A percentile compares a stretch with the other conserved stretches of the same genome.
These are phyloP conservation scores for Odontocolon sp. DNA, from an alignment of 2,888 invertebrate genomes.

Conservation along the genomic window DNA sequence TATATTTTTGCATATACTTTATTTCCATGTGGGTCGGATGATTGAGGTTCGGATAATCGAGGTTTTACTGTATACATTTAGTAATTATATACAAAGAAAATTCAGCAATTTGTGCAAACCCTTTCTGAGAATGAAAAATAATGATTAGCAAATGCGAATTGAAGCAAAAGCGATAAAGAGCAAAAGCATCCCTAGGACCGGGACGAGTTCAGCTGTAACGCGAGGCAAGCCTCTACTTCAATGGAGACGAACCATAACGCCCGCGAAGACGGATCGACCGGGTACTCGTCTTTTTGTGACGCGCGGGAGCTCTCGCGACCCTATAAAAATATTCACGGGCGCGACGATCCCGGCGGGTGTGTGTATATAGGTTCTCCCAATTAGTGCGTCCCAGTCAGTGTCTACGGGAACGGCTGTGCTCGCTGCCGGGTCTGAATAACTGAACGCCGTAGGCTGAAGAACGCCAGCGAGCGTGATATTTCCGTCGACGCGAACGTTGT, in stretches of 20 bases:
- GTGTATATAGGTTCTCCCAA: constrained; percentile 76
- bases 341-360: constrained; percentile 66
- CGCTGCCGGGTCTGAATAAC: constrained; percentile 70
- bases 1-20: too few relatives aligned
- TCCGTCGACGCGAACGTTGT: constrained; percentile 77
- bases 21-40: too few relatives aligned
- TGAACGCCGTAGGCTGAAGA: constrained; percentile 70
- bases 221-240: constrained; percentile 31
- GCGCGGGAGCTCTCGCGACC: constrained; percentile 60
- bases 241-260: constrained; percentile 61
- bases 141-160: neutral
- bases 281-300: constrained; percentile 44
- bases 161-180: neutral
- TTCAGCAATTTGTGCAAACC: too few relatives aligned
- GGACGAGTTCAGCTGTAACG: neutral
- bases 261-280: constrained; percentile 62
- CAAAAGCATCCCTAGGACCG: neutral
- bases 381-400: constrained; percentile 76
- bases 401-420: constrained; percentile 66
- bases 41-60: too few relatives aligned
- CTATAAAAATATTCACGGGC: constrained; percentile 78
- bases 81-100: too few relatives aligned
- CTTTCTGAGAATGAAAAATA: too few relatives aligned
- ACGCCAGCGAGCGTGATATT: constrained; percentile 74
- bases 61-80: too few relatives aligned